Base-by-base conservation (phyloP, 2,888 invertebrate genomes). In the Carabus problematicus region DNA sequence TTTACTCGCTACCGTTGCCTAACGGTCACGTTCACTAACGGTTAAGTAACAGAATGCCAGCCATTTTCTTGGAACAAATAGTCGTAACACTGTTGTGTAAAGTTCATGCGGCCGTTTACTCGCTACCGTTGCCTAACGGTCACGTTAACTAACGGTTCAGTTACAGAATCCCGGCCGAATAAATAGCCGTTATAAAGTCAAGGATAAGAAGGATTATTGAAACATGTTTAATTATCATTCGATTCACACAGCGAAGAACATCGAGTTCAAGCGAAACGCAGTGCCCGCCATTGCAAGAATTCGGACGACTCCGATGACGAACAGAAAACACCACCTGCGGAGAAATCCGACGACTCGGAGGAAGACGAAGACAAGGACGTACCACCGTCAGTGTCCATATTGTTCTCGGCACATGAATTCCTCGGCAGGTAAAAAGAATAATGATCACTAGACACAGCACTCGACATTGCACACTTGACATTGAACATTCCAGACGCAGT, bases 341-440 rank as follows among this genome's bases (percentile, higher is more conserved):
- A 19, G 69, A 75, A 73, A 70, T 77, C 70, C 74, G 79, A 76
- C 70, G 84, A 82, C 73, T 82, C 80, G 72, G 76, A 76, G 4
- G 81, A 82, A 40, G 83, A 84, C 43, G 82, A 83, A 49, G 82
- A 85, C 9, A 88, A 88, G 72, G 88, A 87, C 68, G 82, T 92
- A 19, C 91, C 92, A 1, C 85, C 89, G 58, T 91, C 94, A 0
- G 82, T 95, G 60, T 87, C 90, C 82, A 84, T 94, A 70, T 83
- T 96, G 68, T 92, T 93, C 77, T 88, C 91, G 49, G 94, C 90
- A 1, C 95, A 95, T 79, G 94, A 95, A 75, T 92, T 92, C 78
- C 84, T 95, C 52, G 94, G 94, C 70, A 85, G 82, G 79, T 86
- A 82, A 77, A 19, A 43, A 49, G 41, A 64, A 68, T n/a, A 71